phyloP scores from a whole-genome alignment of 1,140 invertebrate genomes.

The Sesamia nonagrioides region DNA sequence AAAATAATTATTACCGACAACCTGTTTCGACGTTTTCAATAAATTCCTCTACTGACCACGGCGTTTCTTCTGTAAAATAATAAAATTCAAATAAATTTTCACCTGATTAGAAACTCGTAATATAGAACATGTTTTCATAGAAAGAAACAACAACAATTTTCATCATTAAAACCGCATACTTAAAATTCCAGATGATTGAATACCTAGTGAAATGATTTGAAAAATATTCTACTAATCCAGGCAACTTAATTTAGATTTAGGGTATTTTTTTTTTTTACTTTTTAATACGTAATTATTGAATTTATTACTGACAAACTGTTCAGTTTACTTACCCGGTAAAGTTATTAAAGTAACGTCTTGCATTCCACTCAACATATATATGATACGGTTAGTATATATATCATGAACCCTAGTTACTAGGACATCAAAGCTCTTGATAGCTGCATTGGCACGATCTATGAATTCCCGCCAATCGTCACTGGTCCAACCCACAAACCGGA shows the following conservation, averaged over 20 bases:
- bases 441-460: slow-evolving; percentile 90
- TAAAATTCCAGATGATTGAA: too few species aligned
- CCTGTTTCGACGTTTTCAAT: slow-evolving; percentile 93
- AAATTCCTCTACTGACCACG: slow-evolving; percentile 96
- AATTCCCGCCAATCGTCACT: slow-evolving; percentile 92
- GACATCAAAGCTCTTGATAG: slow-evolving; percentile 94
- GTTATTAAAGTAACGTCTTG: slow-evolving; percentile 93
- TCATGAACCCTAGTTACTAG: slow-evolving; percentile 95
- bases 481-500: slow-evolving; percentile 94
- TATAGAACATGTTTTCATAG: too few species aligned
- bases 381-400: slow-evolving; percentile 96
- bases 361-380: slow-evolving; percentile 95
- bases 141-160: too few species aligned
- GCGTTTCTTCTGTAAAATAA: slow-evolving; percentile 89
- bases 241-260: too few species aligned
- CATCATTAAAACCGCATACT: too few species aligned
- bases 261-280: too few species aligned
- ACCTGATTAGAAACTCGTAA: too few species aligned
- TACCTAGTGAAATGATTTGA: too few species aligned
- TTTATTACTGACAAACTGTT: not conserved
- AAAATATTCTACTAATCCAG: too few species aligned
- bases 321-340: slow-evolving; percentile 89
- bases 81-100: not conserved
- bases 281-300: too few species aligned
- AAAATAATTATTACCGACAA: slow-evolving; percentile 93